Conservation (phyloP, 2,797 vertebrate genomes). For the Sebastes miniatus region DNA sequence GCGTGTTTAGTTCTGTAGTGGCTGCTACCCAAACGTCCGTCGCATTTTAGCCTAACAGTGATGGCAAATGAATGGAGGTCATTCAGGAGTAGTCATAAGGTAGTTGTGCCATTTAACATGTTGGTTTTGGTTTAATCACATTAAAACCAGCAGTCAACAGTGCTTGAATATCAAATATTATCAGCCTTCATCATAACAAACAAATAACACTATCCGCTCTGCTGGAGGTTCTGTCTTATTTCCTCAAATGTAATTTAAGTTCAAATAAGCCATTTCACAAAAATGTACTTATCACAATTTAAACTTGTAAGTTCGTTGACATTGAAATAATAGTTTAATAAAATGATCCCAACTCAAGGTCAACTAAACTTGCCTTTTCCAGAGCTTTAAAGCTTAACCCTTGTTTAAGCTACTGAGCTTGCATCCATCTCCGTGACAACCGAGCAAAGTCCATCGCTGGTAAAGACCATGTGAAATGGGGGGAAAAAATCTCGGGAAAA, state of each 20-base stretch:
- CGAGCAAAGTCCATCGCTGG: not conserved
- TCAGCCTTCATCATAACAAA: not conserved
- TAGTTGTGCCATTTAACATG: not conserved
- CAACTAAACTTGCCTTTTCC: not conserved
- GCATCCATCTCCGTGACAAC: conserved; percentile 6
- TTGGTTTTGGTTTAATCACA: conserved; percentile 3
- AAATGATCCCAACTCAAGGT: not conserved
- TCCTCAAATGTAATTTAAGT: not conserved
- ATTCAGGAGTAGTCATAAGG: conserved; percentile 21
- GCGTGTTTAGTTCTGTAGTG: conserved; percentile 17
- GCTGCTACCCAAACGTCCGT: conserved; percentile 11
- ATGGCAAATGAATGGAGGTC: conserved; percentile 2
- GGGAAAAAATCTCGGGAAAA: not conserved
- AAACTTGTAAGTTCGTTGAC: not conserved
- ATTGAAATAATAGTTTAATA: not conserved
- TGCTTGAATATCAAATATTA: not conserved
- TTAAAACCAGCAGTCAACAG: not conserved
- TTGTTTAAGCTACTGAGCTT: not conserved
- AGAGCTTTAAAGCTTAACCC: not conserved
- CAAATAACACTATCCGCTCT: not conserved
- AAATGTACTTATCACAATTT: not conserved
- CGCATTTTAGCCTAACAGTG: conserved; percentile 4
- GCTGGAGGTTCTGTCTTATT: not conserved
- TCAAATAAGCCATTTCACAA: not conserved
- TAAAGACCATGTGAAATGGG: not conserved